Percentiles rank a stretch among this genome's conserved stretches.
Conservation (phyloP, 2,797 vertebrate species). For the Ciconia nigra region DNA sequence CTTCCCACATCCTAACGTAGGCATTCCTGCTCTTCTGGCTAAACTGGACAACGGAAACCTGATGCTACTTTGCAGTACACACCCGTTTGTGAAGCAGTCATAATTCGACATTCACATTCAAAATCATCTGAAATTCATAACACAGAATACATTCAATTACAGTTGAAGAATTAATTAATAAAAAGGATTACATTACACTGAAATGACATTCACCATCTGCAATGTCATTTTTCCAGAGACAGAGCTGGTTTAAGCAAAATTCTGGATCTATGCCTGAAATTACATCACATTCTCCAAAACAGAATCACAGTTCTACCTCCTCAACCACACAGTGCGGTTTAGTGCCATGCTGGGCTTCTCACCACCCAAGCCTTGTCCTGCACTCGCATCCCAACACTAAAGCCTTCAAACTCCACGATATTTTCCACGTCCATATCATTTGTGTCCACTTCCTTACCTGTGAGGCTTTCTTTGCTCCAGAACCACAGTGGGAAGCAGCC, state of each 20-base stretch:
- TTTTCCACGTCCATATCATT: not conserved
- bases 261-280: conserved; percentile 32
- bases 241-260: conserved; percentile 7
- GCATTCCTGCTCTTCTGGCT: not conserved
- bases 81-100: not conserved
- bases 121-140: not conserved
- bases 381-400: not conserved
- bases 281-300: conserved; percentile 23
- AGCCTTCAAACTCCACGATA: not conserved
- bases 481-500: not conserved
- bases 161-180: conserved; percentile 38
- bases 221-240: conserved; percentile 32
- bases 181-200: not conserved
- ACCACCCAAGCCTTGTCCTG: not conserved
- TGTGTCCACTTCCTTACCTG: not conserved
- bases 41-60: not conserved
- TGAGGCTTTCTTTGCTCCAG: not conserved
- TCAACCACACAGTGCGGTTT: not conserved
- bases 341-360: not conserved
- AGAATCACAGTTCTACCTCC: conserved; percentile 31
- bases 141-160: not conserved
- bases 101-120: not conserved
- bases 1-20: not conserved
- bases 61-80: not conserved
- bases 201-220: conserved; percentile 36